These are phyloP conservation scores for Tringa solitaria DNA, from an alignment of 2,113 vertebrate species.

Conservation along the genomic window DNA sequence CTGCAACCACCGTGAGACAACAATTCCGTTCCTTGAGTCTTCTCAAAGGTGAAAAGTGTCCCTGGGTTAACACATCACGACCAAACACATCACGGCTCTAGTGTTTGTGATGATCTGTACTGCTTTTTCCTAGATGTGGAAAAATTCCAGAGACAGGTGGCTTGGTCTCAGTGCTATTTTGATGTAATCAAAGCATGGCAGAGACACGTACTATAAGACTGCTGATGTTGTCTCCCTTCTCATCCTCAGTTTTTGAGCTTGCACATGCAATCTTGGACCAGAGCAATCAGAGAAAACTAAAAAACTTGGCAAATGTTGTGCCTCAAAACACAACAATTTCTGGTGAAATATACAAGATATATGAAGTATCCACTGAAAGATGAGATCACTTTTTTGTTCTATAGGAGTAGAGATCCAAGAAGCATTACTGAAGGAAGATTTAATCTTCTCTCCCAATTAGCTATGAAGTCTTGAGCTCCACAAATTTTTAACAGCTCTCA, in stretches of 20 bases:
- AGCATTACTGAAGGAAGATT: not conserved
- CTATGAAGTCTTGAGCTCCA: not conserved
- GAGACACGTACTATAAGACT: not conserved
- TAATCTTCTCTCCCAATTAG: not conserved
- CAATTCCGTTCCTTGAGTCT: not conserved
- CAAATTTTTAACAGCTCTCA: not conserved
- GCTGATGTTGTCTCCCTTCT: not conserved
- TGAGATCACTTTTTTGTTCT: not conserved
- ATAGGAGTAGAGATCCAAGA: not conserved
- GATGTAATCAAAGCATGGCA: not conserved
- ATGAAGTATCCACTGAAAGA: not conserved
- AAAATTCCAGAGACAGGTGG: not conserved
- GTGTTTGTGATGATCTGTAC: not conserved
- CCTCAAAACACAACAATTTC: not conserved
- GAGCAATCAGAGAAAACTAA: not conserved
- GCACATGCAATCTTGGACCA: not conserved
- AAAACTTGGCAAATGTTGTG: not conserved
- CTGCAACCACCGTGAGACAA: not conserved
- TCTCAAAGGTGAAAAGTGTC: not conserved
- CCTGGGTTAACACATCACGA: not conserved
- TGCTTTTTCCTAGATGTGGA: not conserved
- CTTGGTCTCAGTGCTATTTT: not conserved
- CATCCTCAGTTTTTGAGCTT: not conserved
- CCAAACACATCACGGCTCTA: accelerated
- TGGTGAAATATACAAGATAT: not conserved